Conservation (phyloP, 2,113 vertebrate species). For the Plestiodon gilberti region DNA sequence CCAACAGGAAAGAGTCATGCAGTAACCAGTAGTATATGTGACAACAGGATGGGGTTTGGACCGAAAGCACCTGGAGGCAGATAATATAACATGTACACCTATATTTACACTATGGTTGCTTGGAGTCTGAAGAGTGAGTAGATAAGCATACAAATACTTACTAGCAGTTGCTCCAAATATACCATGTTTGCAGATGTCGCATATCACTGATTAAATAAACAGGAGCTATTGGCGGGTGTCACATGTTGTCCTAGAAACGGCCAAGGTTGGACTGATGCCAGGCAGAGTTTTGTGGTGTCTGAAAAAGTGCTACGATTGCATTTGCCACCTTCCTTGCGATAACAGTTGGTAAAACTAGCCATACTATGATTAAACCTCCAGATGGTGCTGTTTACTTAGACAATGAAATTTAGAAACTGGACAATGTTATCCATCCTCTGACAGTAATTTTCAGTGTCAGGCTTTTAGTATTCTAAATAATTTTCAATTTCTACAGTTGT, state of each 20-base stretch:
- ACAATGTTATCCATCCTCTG: conserved; percentile 19
- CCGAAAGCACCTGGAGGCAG: no score
- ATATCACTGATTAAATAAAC: not conserved
- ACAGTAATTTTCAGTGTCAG: conserved; percentile 12
- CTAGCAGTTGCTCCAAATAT: not conserved
- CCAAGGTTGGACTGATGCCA: not conserved
- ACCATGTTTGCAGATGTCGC: not conserved
- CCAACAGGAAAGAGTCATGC: not conserved
- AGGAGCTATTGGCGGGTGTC: not conserved
- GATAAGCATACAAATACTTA: not conserved
- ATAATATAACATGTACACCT: not conserved
- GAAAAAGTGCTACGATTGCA: not conserved
- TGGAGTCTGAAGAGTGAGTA: not conserved
- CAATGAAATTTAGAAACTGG: not conserved
- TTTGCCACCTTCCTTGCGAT: not conserved
- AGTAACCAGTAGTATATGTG: not conserved
- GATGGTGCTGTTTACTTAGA: conserved; percentile 69
- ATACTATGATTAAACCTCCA: conserved; percentile 47
- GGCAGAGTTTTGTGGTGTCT: not conserved
- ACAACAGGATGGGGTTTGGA: not conserved
- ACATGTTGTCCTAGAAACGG: not conserved
- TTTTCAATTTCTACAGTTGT: conserved; percentile 60
- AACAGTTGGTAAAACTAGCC: not conserved
- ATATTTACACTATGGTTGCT: not conserved
- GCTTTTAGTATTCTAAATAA: conserved; percentile 34